These are phyloP conservation scores for Cylas formicarius DNA, from an alignment of 1,140 invertebrate genomes.

Conservation along the genomic window DNA sequence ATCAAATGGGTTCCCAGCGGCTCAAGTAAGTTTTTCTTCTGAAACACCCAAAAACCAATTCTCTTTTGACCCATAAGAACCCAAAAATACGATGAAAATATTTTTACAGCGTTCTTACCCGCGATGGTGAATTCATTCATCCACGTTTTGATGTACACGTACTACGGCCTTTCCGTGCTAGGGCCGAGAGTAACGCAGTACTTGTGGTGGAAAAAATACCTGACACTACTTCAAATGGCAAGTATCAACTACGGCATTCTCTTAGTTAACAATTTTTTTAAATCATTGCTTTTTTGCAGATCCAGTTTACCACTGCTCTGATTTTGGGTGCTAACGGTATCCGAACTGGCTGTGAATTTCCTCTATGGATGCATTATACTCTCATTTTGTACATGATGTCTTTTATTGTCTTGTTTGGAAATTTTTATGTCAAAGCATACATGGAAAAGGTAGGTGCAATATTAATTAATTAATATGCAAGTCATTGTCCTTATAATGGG, in stretches of 20 bases:
- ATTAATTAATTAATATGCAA: background rate
- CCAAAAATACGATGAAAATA: too few species aligned
- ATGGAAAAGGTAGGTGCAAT: constrained; percentile 55
- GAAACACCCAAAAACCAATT: background rate
- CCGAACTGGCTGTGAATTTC: constrained; percentile 77
- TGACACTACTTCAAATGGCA: constrained; percentile 76
- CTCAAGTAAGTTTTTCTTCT: constrained; percentile 59
- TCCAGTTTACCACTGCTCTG: constrained; percentile 82
- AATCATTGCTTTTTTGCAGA: constrained; percentile 42
- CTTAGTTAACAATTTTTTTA: constrained; percentile 5
- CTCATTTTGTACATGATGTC: constrained; percentile 86
- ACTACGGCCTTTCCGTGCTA: constrained; percentile 79
- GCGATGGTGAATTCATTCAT: constrained; percentile 87
- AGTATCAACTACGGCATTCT: constrained; percentile 19
- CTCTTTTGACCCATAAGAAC: constrained; percentile 6
- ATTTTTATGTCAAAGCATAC: constrained; percentile 83
- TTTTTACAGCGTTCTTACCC: constrained; percentile 68
- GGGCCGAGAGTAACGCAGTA: constrained; percentile 72
- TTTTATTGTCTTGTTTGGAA: constrained; percentile 84
- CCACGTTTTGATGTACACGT: constrained; percentile 89
- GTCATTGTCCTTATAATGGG: background rate
- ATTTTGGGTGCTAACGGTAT: constrained; percentile 78
- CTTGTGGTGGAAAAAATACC: constrained; percentile 92
- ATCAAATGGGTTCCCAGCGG: constrained; percentile 95
- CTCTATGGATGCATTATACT: constrained; percentile 90